These are phyloP conservation scores for Cynopterus sphinx DNA, from an alignment of 2,797 vertebrate genomes.

Conservation along the genomic window DNA sequence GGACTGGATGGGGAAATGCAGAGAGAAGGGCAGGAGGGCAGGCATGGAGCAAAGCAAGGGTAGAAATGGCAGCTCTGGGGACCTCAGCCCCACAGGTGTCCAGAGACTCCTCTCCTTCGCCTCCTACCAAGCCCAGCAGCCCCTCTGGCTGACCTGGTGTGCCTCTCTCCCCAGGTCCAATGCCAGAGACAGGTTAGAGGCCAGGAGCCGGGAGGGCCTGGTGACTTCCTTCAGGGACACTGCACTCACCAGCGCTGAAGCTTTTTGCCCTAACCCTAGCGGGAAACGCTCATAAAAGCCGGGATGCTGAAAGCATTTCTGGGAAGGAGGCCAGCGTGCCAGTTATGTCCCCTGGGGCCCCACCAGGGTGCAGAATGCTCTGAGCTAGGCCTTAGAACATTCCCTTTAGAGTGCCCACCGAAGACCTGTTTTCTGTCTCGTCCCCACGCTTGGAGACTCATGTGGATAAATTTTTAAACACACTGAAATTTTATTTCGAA, in stretches of 20 bases:
- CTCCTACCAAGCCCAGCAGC: not conserved
- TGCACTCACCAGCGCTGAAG: not conserved
- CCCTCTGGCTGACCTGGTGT: not conserved
- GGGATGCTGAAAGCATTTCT: not conserved
- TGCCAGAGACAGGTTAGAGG: not conserved
- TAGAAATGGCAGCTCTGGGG: not conserved
- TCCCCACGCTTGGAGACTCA: not conserved
- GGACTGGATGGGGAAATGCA: not conserved
- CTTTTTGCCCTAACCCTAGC: not conserved
- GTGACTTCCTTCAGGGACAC: not conserved
- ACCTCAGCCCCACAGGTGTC: not conserved
- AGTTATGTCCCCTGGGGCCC: not conserved
- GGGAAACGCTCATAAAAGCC: not conserved
- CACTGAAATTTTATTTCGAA: not conserved
- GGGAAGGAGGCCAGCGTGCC: not conserved
- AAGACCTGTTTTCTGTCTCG: not conserved
- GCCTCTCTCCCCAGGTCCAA: not conserved
- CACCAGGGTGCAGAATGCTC: not conserved
- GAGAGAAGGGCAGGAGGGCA: not conserved
- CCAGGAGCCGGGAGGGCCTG: not conserved
- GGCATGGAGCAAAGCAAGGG: not conserved
- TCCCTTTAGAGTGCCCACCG: not conserved
- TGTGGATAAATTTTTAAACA: not conserved
- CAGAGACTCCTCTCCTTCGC: not conserved
- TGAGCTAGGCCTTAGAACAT: not conserved